Conservation (phyloP, 2,113 vertebrate genomes). For the Istiophorus platypterus region DNA sequence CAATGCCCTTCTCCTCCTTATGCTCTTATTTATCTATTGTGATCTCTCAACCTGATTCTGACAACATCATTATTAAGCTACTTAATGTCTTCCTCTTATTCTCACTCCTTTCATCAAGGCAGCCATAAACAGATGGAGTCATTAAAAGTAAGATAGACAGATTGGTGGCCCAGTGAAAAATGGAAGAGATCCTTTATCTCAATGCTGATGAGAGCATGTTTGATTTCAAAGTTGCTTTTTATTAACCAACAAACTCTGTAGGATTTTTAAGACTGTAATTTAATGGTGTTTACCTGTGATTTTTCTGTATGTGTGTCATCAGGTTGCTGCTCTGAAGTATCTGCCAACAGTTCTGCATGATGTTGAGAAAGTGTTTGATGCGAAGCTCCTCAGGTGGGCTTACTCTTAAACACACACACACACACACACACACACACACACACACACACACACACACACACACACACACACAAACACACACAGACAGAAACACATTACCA, state of each 20-base stretch:
- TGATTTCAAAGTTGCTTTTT: constrained; percentile 54
- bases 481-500: constrained; percentile 5
- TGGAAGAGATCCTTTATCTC: constrained; percentile 7
- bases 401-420: constrained; percentile 17
- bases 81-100: constrained; percentile 18
- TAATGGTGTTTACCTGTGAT: constrained; percentile 23
- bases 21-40: constrained; percentile 4
- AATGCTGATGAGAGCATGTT: constrained; percentile 32
- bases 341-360: constrained; percentile 96
- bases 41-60: not conserved
- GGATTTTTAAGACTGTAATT: constrained; percentile 31
- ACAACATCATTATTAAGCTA: constrained; percentile 34
- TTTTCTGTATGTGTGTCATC: constrained; percentile 44
- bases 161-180: constrained; percentile 28
- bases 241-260: constrained; percentile 23
- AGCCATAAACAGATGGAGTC: constrained; percentile 10
- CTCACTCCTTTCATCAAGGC: not conserved
- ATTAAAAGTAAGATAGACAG: constrained; percentile 26
- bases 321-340: constrained; percentile 98
- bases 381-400: constrained; percentile 92
- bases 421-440: not conserved
- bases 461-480: constrained; percentile 13
- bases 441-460: constrained; percentile 20
- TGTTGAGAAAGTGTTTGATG: constrained; percentile 96
- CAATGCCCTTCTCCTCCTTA: constrained; percentile 6